A percentile compares a stretch with the other conserved stretches of the same genome.
Conservation (phyloP, 1,140 invertebrate genomes). For the Akabosia matsudoensis region DNA sequence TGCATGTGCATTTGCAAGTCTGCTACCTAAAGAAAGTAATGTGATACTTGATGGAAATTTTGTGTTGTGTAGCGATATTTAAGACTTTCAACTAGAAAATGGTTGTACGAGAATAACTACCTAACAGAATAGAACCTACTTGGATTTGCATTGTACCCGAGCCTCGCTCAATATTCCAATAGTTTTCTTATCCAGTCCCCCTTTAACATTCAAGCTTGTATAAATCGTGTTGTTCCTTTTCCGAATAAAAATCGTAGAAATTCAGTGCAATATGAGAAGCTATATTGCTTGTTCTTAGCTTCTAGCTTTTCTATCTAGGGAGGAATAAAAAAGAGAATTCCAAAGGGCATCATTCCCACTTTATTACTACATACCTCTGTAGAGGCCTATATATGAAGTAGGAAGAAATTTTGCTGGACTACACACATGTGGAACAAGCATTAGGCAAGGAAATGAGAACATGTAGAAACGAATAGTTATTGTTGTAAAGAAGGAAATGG, state of each 20-base stretch:
- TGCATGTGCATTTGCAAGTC: neutral
- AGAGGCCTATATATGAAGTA: neutral
- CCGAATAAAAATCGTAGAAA: neutral
- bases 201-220: too few species aligned
- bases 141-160: too few species aligned
- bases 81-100: neutral
- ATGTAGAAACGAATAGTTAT: neutral
- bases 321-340: constrained; percentile 23
- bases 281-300: neutral
- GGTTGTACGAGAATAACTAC: too few species aligned
- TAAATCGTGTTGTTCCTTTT: neutral
- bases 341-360: constrained; percentile 21
- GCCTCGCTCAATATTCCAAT: too few species aligned
- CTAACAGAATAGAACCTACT: too few species aligned
- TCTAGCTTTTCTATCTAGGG: constrained; percentile 1
- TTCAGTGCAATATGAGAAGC: neutral
- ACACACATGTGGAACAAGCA: too few species aligned
- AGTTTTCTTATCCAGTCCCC: too few species aligned
- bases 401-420: neutral
- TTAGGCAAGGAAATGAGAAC: too few species aligned
- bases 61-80: neutral
- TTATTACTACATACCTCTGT: constrained; percentile 21
- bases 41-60: neutral
- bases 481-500: neutral
- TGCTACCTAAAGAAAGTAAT: too few species aligned